These are phyloP conservation scores for Laticauda colubrina DNA, from an alignment of 2,113 vertebrate species.

Conservation along the genomic window DNA sequence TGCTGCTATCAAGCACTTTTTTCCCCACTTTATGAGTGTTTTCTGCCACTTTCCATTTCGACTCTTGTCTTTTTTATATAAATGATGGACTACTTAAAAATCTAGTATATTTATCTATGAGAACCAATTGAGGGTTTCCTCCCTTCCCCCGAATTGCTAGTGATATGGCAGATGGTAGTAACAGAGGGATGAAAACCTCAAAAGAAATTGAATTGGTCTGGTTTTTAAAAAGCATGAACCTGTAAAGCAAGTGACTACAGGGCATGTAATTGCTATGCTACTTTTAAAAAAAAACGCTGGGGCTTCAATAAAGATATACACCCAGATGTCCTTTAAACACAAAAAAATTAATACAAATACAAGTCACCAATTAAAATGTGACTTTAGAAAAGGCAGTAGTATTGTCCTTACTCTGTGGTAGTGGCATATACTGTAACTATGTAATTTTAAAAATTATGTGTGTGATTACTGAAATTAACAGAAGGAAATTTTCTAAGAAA, in stretches of 20 bases:
- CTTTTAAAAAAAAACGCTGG: neutral
- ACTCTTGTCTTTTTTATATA: conserved; percentile 63
- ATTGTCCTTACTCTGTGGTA: neutral
- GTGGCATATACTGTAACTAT: neutral
- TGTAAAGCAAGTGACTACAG: neutral
- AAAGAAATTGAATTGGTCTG: neutral
- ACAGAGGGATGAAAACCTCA: neutral
- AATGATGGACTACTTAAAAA: conserved; percentile 66
- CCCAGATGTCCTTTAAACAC: neutral
- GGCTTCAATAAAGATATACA: neutral
- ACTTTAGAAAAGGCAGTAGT: conserved; percentile 14
- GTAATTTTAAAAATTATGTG: neutral
- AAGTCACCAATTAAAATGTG: conserved; percentile 40
- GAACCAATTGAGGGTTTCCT: conserved; percentile 46
- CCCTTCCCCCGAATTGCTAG: conserved; percentile 31
- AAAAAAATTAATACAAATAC: conserved; percentile 35
- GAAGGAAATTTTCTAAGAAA: neutral
- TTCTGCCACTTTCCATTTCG: conserved; percentile 68
- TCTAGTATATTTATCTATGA: conserved; percentile 53
- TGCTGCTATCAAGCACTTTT: conserved; percentile 70
- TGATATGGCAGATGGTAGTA: conserved; percentile 25
- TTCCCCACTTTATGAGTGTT: conserved; percentile 77
- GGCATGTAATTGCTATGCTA: neutral
- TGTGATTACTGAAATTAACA: neutral
- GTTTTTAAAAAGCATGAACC: neutral